Evolutionary conservation across 30 jellyfish, hydroid and myxozoan species (phyloP).

Genomic region (Aurelia aurita complex sp. Pacific): DNA sequence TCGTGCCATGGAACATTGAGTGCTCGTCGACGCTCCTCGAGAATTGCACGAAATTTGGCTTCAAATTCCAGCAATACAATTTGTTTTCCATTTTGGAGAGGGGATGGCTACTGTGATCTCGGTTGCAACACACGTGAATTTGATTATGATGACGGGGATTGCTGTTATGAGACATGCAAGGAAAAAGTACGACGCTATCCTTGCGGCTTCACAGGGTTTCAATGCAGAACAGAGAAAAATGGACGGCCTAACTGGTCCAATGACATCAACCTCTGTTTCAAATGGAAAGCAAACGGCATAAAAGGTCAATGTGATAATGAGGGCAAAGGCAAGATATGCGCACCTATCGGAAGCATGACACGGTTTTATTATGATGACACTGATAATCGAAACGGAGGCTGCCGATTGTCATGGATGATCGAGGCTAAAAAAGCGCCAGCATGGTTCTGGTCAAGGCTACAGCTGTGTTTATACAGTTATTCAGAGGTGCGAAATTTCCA

Average conservation of each 20-base stretch:
- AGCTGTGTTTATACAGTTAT: conserved; percentile 20
- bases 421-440: conserved; percentile 38
- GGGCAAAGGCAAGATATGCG: conserved; percentile 51
- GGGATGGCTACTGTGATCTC: conserved; percentile 72
- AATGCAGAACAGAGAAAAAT: conserved; percentile 21
- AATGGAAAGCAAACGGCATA: conserved; percentile 60
- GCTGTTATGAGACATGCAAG: conserved; percentile 64
- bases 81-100: conserved; percentile 59
- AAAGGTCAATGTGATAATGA: conserved; percentile 52
- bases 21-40: not conserved
- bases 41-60: not conserved
- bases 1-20: not conserved
- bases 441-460: conserved; percentile 59
- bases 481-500: conserved; percentile 44
- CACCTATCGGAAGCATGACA: conserved; percentile 83
- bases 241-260: conserved; percentile 48
- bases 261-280: conserved; percentile 46
- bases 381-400: conserved; percentile 72
- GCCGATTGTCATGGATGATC: conserved; percentile 67
- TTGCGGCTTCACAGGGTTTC: conserved; percentile 77
- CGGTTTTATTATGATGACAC: conserved; percentile 59
- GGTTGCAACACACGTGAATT: conserved; percentile 64
- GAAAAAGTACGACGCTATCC: conserved; percentile 47
- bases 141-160: conserved; percentile 68
- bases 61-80: conserved; percentile 11